These are phyloP conservation scores for Myzus persicae DNA, from an alignment of 1,140 invertebrate species.

Conservation along the genomic window DNA sequence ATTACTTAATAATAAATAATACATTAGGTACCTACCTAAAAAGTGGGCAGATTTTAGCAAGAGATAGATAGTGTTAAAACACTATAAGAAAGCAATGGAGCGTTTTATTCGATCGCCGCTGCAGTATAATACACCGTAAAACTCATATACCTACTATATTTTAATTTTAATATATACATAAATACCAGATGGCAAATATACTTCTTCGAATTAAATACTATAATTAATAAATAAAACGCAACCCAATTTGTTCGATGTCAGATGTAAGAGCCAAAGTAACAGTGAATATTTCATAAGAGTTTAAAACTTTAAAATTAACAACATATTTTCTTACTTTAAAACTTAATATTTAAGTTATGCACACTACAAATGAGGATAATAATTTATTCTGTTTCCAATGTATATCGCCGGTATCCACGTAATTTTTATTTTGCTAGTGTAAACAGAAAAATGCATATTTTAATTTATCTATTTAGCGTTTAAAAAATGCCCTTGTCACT, in stretches of 20 bases:
- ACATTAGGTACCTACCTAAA: background rate
- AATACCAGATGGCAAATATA: background rate
- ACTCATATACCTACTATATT: background rate
- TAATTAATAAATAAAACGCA: background rate
- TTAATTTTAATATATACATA: background rate
- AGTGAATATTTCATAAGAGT: background rate
- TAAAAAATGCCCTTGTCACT: background rate
- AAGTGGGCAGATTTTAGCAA: background rate
- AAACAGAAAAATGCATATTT: background rate
- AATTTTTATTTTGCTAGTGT: background rate
- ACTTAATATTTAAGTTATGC: background rate
- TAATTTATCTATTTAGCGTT: background rate
- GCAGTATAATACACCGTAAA: background rate
- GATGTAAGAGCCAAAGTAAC: background rate
- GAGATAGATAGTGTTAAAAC: background rate
- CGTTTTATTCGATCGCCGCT: background rate
- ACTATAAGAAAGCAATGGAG: background rate
- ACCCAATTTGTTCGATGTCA: background rate
- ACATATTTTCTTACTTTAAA: background rate
- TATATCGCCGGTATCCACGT: background rate
- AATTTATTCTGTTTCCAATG: background rate
- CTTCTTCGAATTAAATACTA: background rate
- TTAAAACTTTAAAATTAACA: background rate
- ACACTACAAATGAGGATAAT: background rate
- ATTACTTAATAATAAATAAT: constrained; percentile 21